Base-by-base conservation (phyloP, 2,888 invertebrate genomes). In the Gibbula magus region DNA sequence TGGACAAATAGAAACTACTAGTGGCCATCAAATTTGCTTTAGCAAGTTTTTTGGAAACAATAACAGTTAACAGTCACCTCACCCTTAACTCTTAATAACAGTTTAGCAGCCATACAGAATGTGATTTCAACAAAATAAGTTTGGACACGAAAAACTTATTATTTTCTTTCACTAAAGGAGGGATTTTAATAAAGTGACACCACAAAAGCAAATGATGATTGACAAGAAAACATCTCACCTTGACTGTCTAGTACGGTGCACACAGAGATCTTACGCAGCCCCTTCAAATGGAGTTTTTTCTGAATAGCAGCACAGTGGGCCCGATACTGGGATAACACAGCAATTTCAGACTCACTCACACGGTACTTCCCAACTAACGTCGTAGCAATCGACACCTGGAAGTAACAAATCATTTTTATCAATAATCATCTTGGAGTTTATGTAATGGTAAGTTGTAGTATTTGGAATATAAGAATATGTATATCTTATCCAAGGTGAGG, bases 291-390 rank as follows among this genome's bases (percentile, higher is more conserved):
- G 67, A 88, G 53, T 66, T 79, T 81, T 52, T 85, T 81, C 78
- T 80, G 77, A 32, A 92, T 86, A 7, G 82, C 79, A 2, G 79
- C 73, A 67, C 88, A 84, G 82, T 92, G 92, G 35, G 89, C 89
- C 39, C 83, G 78, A 56, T 90, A 90, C 45, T 87, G 84, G 3
- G 89, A 86, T 54, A 91, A 75, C 3, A 92, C 84, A 20, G 85
- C 87, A 25, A 92, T 83, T 77, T 84, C 84, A 13, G 75, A 56
- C 54, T 83, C 83, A 18, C 70, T 75, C 18, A 89, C 85, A 25
- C 82, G 81, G 67, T 88, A 86, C 20, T 84, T 82, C 7, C 79
- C 83, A 7, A 88, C 86, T 75, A 91, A 82, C 8, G 84, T 80
- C 66, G 81, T 81, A 7, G 88, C 89, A 22, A 88, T 78, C 29